A percentile compares a stretch with the other conserved stretches of the same genome.
phyloP scores from a whole-genome alignment of 1,140 invertebrate genomes.

The Drosophila setifemur region DNA sequence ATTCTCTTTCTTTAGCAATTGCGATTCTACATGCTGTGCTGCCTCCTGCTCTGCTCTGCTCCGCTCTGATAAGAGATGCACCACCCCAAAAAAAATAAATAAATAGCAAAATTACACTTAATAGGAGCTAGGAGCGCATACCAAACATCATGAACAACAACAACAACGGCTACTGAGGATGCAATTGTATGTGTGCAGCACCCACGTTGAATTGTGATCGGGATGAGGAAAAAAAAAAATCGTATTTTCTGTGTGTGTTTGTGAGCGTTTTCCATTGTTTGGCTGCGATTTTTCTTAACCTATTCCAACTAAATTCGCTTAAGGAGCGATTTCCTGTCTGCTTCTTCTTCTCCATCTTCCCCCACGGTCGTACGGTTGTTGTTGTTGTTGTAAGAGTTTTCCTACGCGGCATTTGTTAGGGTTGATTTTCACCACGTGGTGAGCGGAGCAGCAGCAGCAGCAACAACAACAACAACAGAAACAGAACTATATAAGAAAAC shows the following conservation, averaged over 20 bases:
- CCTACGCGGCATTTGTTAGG: slow-evolving; percentile 61
- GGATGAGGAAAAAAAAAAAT: background rate
- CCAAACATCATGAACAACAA: background rate
- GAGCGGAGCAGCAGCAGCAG: slow-evolving; percentile 10
- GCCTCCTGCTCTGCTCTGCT: too few species aligned
- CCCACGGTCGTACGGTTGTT: background rate
- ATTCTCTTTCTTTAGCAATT: background rate
- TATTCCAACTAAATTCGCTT: slow-evolving; percentile 15
- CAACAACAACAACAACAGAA: background rate
- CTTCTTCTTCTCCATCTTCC: slow-evolving; percentile 4
- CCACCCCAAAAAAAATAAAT: slow-evolving; percentile 1
- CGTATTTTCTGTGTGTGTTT: background rate
- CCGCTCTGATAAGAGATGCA: slow-evolving; percentile 26
- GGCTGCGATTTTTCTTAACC: slow-evolving; percentile 25
- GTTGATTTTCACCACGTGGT: slow-evolving; percentile 80
- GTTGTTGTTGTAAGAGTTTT: slow-evolving; percentile 33
- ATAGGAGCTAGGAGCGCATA: too few species aligned
- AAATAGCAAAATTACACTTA: background rate
- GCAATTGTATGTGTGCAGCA: slow-evolving; percentile 3
- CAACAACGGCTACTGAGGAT: background rate
- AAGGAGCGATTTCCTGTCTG: slow-evolving; percentile 6
- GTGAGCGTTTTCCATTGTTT: slow-evolving; percentile 25
- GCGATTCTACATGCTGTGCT: too few species aligned
- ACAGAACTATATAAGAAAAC: background rate
- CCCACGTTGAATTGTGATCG: background rate